phyloP scores from a whole-genome alignment of 2,113 vertebrate genomes.

The Perccottus glenii region DNA sequence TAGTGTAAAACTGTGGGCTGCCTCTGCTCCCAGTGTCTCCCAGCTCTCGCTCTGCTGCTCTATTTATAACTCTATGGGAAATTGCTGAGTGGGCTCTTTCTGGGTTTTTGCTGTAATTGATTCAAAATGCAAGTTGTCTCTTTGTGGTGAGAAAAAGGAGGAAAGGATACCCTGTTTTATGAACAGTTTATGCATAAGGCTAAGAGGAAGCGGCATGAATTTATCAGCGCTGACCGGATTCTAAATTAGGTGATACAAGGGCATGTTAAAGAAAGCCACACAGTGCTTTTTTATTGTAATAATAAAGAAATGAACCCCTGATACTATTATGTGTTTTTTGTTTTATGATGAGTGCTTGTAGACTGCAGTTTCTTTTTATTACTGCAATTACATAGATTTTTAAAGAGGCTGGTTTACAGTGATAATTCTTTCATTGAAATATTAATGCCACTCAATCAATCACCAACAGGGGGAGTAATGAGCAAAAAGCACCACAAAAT shows the following conservation, averaged over 20 bases:
- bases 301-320: slow-evolving; percentile 48
- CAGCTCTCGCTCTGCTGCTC: slow-evolving; percentile 56
- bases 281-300: slow-evolving; percentile 37
- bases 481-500: too few species aligned
- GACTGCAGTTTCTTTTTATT: too few species aligned
- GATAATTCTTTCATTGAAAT: too few species aligned
- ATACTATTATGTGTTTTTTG: slow-evolving; percentile 28
- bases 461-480: too few species aligned
- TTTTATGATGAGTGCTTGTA: slow-evolving; percentile 1
- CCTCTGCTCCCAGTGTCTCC: slow-evolving; percentile 54
- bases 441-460: too few species aligned
- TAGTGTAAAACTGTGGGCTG: slow-evolving; percentile 60
- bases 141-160: slow-evolving; percentile 65
- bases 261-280: slow-evolving; percentile 12
- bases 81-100: slow-evolving; percentile 74
- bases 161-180: slow-evolving; percentile 50
- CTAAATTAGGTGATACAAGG: slow-evolving; percentile 33
- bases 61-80: slow-evolving; percentile 77
- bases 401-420: too few species aligned
- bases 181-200: slow-evolving; percentile 20
- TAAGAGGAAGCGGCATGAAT: slow-evolving; percentile 22
- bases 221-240: slow-evolving; percentile 40
- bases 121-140: slow-evolving; percentile 76
- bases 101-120: slow-evolving; percentile 74
- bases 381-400: too few species aligned